These are phyloP conservation scores for Toxotes chatareus DNA, from an alignment of 2,113 vertebrate species.

Conservation along the genomic window DNA sequence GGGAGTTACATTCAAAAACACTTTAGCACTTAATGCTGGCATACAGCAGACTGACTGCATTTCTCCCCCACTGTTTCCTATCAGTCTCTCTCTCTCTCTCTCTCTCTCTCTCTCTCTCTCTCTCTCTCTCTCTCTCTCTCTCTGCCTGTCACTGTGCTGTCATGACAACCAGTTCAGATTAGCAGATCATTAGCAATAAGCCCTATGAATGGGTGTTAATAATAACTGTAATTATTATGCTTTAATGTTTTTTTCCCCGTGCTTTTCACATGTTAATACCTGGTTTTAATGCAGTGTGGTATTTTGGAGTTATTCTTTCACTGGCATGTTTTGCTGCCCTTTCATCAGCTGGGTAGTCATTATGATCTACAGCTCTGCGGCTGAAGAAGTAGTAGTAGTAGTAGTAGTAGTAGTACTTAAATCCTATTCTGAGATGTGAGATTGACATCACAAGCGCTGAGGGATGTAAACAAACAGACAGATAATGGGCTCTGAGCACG, in stretches of 20 bases:
- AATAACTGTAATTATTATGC: constrained; percentile 35
- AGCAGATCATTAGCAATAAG: constrained; percentile 41
- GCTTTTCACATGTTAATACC: constrained; percentile 18
- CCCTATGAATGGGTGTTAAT: constrained; percentile 20
- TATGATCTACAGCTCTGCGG: not conserved
- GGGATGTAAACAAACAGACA: not conserved
- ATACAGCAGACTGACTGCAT: constrained; percentile 13
- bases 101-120: too few species aligned
- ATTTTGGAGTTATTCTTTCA: not conserved
- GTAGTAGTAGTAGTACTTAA: not conserved
- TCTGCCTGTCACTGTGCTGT: constrained; percentile 37
- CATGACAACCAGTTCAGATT: constrained; percentile 61
- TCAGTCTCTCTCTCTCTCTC: not conserved
- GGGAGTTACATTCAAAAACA: constrained; percentile 37
- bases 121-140: too few species aligned
- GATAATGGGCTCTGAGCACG: not conserved
- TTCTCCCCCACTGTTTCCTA: constrained; percentile 3
- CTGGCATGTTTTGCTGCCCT: not conserved
- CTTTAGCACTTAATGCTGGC: constrained; percentile 38
- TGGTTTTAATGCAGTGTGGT: constrained; percentile 12
- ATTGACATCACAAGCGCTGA: not conserved
- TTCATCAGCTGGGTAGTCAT: not conserved
- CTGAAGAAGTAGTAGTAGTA: not conserved
- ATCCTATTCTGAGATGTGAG: not conserved
- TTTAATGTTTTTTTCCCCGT: not conserved